Evolutionary conservation across 2,888 invertebrate genomes (phyloP).

Genomic region (Pollenia griseotomentosa): DNA sequence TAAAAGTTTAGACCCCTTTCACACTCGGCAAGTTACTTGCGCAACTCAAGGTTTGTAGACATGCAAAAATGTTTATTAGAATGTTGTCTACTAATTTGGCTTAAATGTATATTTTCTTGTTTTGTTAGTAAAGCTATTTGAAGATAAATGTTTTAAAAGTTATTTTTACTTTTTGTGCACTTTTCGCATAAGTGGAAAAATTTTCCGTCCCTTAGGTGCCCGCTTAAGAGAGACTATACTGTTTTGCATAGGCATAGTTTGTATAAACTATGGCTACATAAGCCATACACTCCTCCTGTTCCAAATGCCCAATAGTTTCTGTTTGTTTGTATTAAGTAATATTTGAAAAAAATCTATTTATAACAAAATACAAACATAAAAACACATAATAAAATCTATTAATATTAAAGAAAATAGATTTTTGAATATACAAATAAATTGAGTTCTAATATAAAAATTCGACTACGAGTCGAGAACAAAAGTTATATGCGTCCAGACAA

Average conservation of each 20-base stretch:
- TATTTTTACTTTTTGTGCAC: too few relatives aligned
- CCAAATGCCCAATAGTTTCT: background rate
- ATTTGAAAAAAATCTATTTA: constrained; percentile 36
- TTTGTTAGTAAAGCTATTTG: too few relatives aligned
- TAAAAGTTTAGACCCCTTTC: too few relatives aligned
- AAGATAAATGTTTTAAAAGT: too few relatives aligned
- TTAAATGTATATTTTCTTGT: too few relatives aligned
- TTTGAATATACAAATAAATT: constrained; percentile 23
- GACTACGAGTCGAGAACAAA: constrained; percentile 1
- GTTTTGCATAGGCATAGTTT: background rate
- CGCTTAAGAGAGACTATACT: too few relatives aligned
- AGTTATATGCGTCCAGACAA: constrained; percentile 30
- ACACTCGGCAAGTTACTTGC: too few relatives aligned
- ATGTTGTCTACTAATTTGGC: too few relatives aligned
- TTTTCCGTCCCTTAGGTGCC: too few relatives aligned
- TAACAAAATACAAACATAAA: constrained; percentile 29
- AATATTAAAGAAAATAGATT: constrained; percentile 40
- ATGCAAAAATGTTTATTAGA: too few relatives aligned
- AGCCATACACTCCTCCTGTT: background rate
- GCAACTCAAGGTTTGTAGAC: too few relatives aligned
- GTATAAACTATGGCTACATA: background rate
- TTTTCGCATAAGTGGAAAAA: too few relatives aligned
- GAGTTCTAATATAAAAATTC: constrained; percentile 34
- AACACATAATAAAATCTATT: constrained; percentile 33
- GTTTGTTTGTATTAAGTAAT: constrained; percentile 7